Evolutionary conservation across 2,888 invertebrate genomes (phyloP).

Genomic region (Dryobotodes eremita): DNA sequence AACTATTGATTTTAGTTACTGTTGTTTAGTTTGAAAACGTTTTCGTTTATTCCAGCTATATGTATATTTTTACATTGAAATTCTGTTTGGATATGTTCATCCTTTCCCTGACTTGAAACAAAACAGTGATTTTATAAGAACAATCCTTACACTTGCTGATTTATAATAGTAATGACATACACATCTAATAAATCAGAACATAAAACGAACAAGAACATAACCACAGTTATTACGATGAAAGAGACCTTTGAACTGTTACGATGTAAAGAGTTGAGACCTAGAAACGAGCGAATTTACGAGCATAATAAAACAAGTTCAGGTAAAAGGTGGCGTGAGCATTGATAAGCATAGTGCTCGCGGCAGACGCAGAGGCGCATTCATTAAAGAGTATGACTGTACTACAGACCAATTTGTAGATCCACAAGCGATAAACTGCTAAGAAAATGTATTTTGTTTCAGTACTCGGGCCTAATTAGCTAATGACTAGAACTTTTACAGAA

Average conservation of each 20-base stretch:
- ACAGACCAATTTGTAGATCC: slow-evolving; percentile 56
- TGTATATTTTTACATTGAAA: background rate
- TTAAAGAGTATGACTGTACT: slow-evolving; percentile 49
- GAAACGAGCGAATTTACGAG: slow-evolving; percentile 57
- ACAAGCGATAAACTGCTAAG: slow-evolving; percentile 47
- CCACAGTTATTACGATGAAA: slow-evolving; percentile 38
- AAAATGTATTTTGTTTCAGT: slow-evolving; percentile 41
- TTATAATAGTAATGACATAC: slow-evolving; percentile 16
- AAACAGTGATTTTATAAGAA: background rate
- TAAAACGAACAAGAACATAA: slow-evolving; percentile 34
- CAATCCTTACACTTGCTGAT: background rate
- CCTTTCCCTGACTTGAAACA: background rate
- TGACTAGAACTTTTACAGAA: slow-evolving; percentile 20
- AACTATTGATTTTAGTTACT: slow-evolving; percentile 29
- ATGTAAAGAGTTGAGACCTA: slow-evolving; percentile 56
- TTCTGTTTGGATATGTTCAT: background rate
- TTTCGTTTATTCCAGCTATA: background rate
- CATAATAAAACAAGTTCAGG: slow-evolving; percentile 58
- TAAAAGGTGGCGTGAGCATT: slow-evolving; percentile 60
- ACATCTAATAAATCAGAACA: slow-evolving; percentile 33
- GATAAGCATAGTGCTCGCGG: slow-evolving; percentile 65
- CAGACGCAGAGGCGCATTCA: slow-evolving; percentile 66
- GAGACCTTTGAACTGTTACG: slow-evolving; percentile 54
- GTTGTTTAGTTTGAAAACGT: slow-evolving; percentile 2
- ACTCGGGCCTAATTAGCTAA: slow-evolving; percentile 54